These are phyloP conservation scores for Micrasema minimum DNA, from an alignment of 1,140 invertebrate species.

Conservation along the genomic window DNA sequence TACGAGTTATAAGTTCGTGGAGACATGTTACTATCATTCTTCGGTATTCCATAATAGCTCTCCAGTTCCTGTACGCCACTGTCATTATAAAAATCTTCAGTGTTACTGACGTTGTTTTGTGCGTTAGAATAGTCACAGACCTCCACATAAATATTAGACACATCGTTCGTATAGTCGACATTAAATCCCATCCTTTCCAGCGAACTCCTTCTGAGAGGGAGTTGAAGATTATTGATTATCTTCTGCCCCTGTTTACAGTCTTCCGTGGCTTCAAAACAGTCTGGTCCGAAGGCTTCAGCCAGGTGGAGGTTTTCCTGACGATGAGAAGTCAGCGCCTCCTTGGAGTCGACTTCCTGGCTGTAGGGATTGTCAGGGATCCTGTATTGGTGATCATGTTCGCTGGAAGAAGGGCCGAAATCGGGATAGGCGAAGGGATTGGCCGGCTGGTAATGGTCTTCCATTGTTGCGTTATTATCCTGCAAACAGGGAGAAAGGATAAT, in stretches of 20 bases:
- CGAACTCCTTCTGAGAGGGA: not conserved
- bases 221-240: not conserved
- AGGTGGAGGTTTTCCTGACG: not conserved
- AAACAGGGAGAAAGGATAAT: too few relatives aligned
- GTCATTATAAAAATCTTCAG: slow-evolving; percentile 25
- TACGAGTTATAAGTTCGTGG: slow-evolving; percentile 26
- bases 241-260: not conserved
- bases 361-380: not conserved
- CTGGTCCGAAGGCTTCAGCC: not conserved
- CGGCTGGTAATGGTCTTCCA: slow-evolving; percentile 5
- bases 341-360: slow-evolving; percentile 4
- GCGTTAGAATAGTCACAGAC: slow-evolving; percentile 20
- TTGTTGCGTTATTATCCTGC: slow-evolving; percentile 6
- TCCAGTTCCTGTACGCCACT: slow-evolving; percentile 25
- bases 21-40: slow-evolving; percentile 20
- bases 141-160: slow-evolving; percentile 24
- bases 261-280: slow-evolving; percentile 7
- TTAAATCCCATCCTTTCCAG: slow-evolving; percentile 18
- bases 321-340: not conserved
- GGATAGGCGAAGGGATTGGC: slow-evolving; percentile 3
- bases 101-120: not conserved
- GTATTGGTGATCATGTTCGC: slow-evolving; percentile 25
- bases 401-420: not conserved
- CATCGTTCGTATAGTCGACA: slow-evolving; percentile 14
- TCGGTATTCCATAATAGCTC: slow-evolving; percentile 15